Evolutionary conservation across 2,888 invertebrate genomes (phyloP).

Genomic region (Anthrax anthrax): DNA sequence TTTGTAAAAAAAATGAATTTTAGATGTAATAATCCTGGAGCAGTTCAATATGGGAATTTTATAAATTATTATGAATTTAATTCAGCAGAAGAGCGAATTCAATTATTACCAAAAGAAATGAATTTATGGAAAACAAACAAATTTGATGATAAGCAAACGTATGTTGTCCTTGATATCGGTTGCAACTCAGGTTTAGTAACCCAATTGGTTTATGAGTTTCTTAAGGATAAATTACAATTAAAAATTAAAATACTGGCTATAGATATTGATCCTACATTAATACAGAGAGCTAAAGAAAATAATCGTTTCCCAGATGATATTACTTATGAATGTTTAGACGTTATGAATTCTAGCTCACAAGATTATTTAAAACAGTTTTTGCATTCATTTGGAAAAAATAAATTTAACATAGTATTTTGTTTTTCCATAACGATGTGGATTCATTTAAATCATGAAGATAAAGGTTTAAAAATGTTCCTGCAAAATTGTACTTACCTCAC

Average conservation of each 20-base stretch:
- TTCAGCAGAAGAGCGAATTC: conserved; percentile 50
- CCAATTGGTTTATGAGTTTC: conserved; percentile 38
- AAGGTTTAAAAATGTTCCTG: conserved; percentile 50
- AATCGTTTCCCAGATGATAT: conserved; percentile 36
- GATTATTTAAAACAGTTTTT: conserved; percentile 38
- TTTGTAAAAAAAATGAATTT: too few species aligned
- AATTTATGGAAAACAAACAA: conserved; percentile 27
- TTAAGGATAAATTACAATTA: conserved; percentile 20
- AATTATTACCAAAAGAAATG: conserved; percentile 40
- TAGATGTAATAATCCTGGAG: conserved; percentile 51
- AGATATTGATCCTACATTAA: conserved; percentile 58
- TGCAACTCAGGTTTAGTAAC: conserved; percentile 74
- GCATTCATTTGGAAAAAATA: conserved; percentile 25
- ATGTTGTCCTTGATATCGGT: conserved; percentile 40
- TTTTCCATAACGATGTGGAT: conserved; percentile 88
- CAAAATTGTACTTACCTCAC: conserved; percentile 38
- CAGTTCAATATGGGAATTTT: conserved; percentile 67
- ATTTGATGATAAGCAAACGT: conserved; percentile 19
- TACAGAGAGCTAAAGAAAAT: conserved; percentile 47
- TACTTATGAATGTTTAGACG: conserved; percentile 43
- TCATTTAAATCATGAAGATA: conserved; percentile 70
- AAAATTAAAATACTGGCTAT: conserved; percentile 41
- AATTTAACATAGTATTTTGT: conserved; percentile 57
- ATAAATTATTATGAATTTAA: conserved; percentile 79
- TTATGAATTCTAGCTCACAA: conserved; percentile 38